phyloP scores from a whole-genome alignment of 2,888 invertebrate genomes.

The Archips xylosteana region DNA sequence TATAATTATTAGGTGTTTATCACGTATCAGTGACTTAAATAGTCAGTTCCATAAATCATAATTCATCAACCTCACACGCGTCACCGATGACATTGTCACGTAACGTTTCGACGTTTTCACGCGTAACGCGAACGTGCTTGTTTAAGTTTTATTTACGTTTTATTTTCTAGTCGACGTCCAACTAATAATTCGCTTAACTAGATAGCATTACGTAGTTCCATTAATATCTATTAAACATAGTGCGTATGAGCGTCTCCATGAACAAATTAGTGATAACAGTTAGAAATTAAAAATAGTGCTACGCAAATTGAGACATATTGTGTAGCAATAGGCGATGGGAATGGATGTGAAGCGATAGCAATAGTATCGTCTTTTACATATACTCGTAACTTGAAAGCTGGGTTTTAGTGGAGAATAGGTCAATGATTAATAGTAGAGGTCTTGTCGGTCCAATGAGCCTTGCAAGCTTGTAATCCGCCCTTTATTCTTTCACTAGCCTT shows the following conservation, averaged over 20 bases:
- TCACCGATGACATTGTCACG: conserved; percentile 1
- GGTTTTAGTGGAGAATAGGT: too few relatives aligned
- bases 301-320: not conserved
- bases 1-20: not conserved
- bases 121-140: not conserved
- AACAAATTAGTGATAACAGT: conserved; percentile 36
- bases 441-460: too few relatives aligned
- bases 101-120: conserved; percentile 2
- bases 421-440: too few relatives aligned
- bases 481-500: too few relatives aligned
- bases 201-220: conserved; percentile 32
- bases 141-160: conserved; percentile 5
- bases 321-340: not conserved
- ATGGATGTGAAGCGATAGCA: not conserved
- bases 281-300: not conserved
- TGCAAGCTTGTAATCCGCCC: too few relatives aligned
- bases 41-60: conserved; percentile 1
- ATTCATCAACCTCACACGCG: not conserved
- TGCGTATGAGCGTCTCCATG: conserved; percentile 30
- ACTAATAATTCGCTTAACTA: conserved; percentile 34
- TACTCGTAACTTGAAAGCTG: too few relatives aligned
- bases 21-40: not conserved
- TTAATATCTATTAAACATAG: conserved; percentile 35
- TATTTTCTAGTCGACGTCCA: conserved; percentile 14
- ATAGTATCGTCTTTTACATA: not conserved